Evolutionary conservation across 2,888 invertebrate species (phyloP).

Genomic region (Anagyrus pseudococci): DNA sequence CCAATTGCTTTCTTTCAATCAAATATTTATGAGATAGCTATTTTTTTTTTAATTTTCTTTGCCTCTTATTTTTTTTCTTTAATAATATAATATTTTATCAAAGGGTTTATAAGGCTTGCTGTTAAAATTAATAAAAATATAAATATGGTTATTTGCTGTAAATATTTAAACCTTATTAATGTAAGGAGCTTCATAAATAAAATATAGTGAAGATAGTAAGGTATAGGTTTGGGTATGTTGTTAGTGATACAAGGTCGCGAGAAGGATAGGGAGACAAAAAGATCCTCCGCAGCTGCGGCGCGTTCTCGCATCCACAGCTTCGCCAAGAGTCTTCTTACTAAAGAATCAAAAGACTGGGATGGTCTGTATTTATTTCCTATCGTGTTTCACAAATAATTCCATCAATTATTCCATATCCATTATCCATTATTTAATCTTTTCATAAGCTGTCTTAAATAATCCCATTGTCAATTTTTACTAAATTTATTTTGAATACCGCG

Average conservation of each 20-base stretch:
- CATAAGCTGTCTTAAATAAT: conserved; percentile 6
- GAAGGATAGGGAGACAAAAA: conserved; percentile 63
- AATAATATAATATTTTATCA: neutral
- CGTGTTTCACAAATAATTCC: conserved; percentile 31
- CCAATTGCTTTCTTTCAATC: too few relatives aligned
- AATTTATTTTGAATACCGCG: conserved; percentile 1
- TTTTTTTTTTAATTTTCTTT: too few relatives aligned
- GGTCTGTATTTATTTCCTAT: conserved; percentile 55
- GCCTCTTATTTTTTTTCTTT: neutral
- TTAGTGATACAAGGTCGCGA: conserved; percentile 63
- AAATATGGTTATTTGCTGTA: neutral
- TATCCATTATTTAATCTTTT: conserved; percentile 36
- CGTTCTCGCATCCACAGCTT: conserved; percentile 72
- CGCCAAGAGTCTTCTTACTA: conserved; percentile 67
- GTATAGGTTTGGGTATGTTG: conserved; percentile 53
- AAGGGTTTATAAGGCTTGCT: too few relatives aligned
- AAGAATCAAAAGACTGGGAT: conserved; percentile 60
- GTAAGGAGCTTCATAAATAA: neutral
- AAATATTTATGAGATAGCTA: too few relatives aligned
- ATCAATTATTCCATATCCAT: conserved; percentile 1
- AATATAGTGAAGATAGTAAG: conserved; percentile 41
- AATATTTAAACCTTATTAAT: neutral
- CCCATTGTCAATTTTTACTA: neutral
- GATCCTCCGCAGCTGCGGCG: conserved; percentile 71
- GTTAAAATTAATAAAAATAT: too few relatives aligned